These are phyloP conservation scores for Coccyzus lansbergi DNA, from an alignment of 2,797 vertebrate species.

Conservation along the genomic window DNA sequence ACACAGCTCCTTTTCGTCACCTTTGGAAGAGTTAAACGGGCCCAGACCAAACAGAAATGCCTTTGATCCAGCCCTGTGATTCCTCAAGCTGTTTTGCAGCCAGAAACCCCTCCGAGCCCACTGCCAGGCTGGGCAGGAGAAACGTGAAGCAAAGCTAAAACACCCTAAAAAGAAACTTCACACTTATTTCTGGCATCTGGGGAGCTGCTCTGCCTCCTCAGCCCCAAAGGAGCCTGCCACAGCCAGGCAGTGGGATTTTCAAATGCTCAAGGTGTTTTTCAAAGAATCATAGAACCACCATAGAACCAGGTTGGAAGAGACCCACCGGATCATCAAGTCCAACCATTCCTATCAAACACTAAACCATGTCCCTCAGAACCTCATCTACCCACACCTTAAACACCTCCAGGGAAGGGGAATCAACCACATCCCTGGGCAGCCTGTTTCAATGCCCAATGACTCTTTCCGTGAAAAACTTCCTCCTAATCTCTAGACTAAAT, in stretches of 20 bases:
- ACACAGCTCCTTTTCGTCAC: neutral
- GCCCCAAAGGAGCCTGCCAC: neutral
- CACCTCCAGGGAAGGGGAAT: too few relatives aligned
- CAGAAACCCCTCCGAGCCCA: neutral
- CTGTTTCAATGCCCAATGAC: too few relatives aligned
- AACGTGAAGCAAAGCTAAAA: neutral
- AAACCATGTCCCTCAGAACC: too few relatives aligned
- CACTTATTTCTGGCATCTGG: neutral
- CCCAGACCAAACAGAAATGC: accelerated
- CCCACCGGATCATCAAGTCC: too few relatives aligned
- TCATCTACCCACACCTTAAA: too few relatives aligned
- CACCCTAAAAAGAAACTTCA: neutral
- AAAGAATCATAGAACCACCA: too few relatives aligned
- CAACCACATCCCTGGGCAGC: too few relatives aligned
- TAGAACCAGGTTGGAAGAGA: too few relatives aligned
- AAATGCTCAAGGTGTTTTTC: neutral
- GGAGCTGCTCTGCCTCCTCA: neutral
- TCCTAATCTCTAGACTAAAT: too few relatives aligned
- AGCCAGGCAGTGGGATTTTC: neutral
- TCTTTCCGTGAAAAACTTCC: too few relatives aligned
- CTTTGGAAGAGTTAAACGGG: neutral
- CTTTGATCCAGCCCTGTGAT: neutral
- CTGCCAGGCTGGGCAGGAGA: accelerated
- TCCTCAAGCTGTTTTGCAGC: neutral
- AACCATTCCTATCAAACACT: too few relatives aligned